A percentile compares a stretch with the other conserved stretches of the same genome.
Evolutionary conservation across 2,113 vertebrate genomes (phyloP).

Genomic region (Rhizomys pruinosus): DNA sequence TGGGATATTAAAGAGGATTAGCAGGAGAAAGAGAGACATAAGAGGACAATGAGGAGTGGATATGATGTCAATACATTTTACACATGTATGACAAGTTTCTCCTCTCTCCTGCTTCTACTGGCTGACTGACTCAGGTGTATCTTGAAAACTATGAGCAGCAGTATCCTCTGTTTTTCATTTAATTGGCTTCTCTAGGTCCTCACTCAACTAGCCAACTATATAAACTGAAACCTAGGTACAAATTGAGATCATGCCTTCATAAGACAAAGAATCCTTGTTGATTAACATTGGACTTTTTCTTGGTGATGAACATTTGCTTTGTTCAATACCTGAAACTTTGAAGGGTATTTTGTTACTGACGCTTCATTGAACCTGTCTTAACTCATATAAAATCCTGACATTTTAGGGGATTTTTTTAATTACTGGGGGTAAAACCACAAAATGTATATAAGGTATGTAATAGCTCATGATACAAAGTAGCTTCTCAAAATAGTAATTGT

Average conservation of each 20-base stretch:
- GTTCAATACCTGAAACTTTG: not conserved
- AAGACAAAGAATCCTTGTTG: not conserved
- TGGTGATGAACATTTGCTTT: not conserved
- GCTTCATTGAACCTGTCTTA: not conserved
- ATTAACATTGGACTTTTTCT: not conserved
- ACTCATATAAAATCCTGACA: too few species aligned
- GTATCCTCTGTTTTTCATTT: not conserved
- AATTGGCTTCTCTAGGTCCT: not conserved
- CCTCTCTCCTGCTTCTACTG: not conserved
- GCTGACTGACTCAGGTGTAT: not conserved
- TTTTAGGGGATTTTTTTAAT: not conserved
- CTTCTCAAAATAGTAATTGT: conserved; percentile 8
- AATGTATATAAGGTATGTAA: not conserved
- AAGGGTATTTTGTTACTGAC: not conserved
- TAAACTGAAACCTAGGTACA: not conserved
- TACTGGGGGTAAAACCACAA: not conserved
- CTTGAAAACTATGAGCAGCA: not conserved
- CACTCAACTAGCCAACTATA: not conserved
- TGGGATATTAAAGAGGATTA: too few species aligned
- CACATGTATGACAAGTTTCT: too few species aligned
- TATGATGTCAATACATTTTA: too few species aligned
- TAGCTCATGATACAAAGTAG: not conserved
- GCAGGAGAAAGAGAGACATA: too few species aligned
- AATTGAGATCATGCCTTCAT: not conserved
- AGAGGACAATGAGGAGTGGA: too few species aligned